Evolutionary conservation across 2,113 vertebrate species (phyloP).

Genomic region (Mustela lutreola): DNA sequence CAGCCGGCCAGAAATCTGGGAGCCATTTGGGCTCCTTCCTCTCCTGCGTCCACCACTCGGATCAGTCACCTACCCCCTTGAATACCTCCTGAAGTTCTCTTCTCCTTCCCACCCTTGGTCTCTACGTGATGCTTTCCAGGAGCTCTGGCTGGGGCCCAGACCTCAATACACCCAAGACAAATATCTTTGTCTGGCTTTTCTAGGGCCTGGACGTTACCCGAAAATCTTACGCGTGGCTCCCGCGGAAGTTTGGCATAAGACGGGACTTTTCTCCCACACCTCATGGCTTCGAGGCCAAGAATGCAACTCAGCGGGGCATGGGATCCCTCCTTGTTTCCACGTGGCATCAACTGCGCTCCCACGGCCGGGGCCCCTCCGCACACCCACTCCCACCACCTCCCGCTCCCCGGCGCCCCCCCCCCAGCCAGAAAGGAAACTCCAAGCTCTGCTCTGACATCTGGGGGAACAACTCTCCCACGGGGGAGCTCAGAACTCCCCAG

Average conservation of each 20-base stretch:
- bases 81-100: accelerated
- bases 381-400: not conserved
- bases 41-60: accelerated
- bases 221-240: not conserved
- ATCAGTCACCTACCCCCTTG: not conserved
- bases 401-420: accelerated
- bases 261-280: not conserved
- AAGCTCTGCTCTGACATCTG: accelerated
- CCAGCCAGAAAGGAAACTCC: not conserved
- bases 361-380: accelerated
- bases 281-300: not conserved
- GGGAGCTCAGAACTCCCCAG: not conserved
- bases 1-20: slow-evolving; percentile 9
- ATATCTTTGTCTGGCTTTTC: not conserved
- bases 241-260: accelerated
- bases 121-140: not conserved
- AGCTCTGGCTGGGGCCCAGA: not conserved
- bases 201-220: not conserved
- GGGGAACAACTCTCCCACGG: no score
- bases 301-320: accelerated
- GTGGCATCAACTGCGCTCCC: accelerated
- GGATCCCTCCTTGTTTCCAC: accelerated
- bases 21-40: not conserved
- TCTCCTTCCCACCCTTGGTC: accelerated
- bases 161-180: not conserved